These are phyloP conservation scores for Hydrochoerus hydrochaeris DNA, from an alignment of 2,113 vertebrate genomes.

Conservation along the genomic window DNA sequence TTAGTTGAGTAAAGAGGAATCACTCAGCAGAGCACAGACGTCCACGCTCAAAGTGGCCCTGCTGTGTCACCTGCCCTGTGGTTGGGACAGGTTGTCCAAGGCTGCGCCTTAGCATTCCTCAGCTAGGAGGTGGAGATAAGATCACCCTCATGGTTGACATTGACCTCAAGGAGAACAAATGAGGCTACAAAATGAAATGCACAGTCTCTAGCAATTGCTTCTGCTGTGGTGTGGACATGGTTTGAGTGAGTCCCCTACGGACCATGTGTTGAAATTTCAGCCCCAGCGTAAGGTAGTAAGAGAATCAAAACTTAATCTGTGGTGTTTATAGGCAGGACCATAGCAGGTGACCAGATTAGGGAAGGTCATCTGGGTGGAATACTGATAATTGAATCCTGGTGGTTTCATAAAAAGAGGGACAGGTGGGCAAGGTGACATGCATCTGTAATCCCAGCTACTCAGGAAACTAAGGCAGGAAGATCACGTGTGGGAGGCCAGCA, in stretches of 20 bases:
- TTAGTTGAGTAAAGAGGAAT: background rate
- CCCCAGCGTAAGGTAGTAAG: background rate
- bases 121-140: background rate
- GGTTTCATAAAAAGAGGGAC: background rate
- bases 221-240: background rate
- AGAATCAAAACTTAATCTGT: background rate
- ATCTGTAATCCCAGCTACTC: background rate
- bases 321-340: background rate
- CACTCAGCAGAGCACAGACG: fast-evolving
- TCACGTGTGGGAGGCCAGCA: background rate
- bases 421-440: background rate
- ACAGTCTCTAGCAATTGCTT: too few species aligned
- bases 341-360: background rate
- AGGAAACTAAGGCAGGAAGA: background rate
- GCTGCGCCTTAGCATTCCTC: background rate
- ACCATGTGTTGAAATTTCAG: background rate
- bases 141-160: background rate
- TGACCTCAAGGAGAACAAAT: background rate
- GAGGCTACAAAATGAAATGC: fast-evolving
- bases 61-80: background rate
- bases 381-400: background rate
- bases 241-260: background rate
- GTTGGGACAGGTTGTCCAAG: background rate
- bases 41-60: background rate
- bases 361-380: background rate